Evolutionary conservation across 1,140 invertebrate genomes (phyloP), one percentile per base, ranked within the genome.

Genomic region (Triops cancriformis): DNA sequence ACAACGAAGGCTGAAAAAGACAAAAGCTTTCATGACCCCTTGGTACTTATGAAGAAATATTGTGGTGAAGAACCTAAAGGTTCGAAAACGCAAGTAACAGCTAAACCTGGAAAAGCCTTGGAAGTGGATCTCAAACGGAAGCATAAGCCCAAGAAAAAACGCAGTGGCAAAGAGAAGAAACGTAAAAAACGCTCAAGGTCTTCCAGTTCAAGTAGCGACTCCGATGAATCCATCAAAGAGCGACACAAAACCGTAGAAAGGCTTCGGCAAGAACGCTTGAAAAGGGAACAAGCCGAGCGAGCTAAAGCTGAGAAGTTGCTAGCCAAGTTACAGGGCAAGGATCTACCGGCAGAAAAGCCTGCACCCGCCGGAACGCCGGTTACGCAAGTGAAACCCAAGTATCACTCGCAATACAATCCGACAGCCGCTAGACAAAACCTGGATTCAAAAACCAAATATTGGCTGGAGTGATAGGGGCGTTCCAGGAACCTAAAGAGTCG

Each of bases 371-470:
- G 42, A 77, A 72, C 23, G 4, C 9, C 12, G 23, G 5, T 64
- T 27, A 41, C 26, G 18, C 83, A 83, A 42, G 84, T 89, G 3
- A 87, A 87, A 81, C 90, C 92, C 82, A 92, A 91, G 86, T 97
- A 98, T 83, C 96, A 95, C 87, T 95, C 93, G 9, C 94, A 97
- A 85, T 97, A 94, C 84, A 97, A 96, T 86, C 95, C 95, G 74
- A 89, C 93, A 85, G 84, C 95, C 42, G 93, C 93, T 27, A 89
- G 91, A 82, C 92, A 94, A 86, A 94, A 94, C n/a, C 41, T 78
- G 9, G 77, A 78, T 74, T 43, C 77, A 26, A 26, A 18, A n/a
- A 78, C 77, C 1, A 78, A 78, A 43, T 78, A 78, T 31, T 78
- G 77, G 77, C 72, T 78, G n/a, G 73, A 78, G 23, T 78, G 37